phyloP scores from a whole-genome alignment of 92 coral and sea anemone species.

The Palythoa grandiflora region DNA sequence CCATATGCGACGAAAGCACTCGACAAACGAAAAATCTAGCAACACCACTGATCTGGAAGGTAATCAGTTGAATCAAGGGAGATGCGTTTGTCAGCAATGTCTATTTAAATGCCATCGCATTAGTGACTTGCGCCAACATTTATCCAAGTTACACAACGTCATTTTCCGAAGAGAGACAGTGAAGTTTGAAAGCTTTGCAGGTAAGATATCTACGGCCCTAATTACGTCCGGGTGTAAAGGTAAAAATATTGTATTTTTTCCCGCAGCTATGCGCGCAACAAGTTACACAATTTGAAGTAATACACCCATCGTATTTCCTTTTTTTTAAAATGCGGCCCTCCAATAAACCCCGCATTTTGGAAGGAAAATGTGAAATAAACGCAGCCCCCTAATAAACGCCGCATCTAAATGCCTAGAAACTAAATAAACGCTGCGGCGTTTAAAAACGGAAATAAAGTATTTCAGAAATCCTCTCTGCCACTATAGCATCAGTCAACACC shows the following conservation, averaged over 20 bases:
- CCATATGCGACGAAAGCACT: slow-evolving; percentile 22
- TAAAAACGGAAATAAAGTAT: too few relatives aligned
- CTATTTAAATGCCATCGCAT: slow-evolving; percentile 56
- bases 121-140: slow-evolving; percentile 61
- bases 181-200: slow-evolving; percentile 22
- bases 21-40: background rate
- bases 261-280: too few relatives aligned
- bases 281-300: too few relatives aligned
- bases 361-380: background rate
- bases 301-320: background rate
- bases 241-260: too few relatives aligned
- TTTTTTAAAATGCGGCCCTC: too few relatives aligned
- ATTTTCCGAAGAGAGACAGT: slow-evolving; percentile 28
- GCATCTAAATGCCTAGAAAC: too few relatives aligned
- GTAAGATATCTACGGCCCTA: slow-evolving; percentile 3
- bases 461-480: too few relatives aligned
- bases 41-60: too few relatives aligned
- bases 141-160: slow-evolving; percentile 41
- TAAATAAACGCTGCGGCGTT: too few relatives aligned
- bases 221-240: too few relatives aligned
- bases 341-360: too few relatives aligned
- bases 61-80: slow-evolving; percentile 39
- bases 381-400: too few relatives aligned
- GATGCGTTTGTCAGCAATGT: slow-evolving; percentile 54
- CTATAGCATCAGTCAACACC: background rate